Evolutionary conservation across 2,797 vertebrate species (phyloP).

Genomic region (Odontamblyopus rebecca): DNA sequence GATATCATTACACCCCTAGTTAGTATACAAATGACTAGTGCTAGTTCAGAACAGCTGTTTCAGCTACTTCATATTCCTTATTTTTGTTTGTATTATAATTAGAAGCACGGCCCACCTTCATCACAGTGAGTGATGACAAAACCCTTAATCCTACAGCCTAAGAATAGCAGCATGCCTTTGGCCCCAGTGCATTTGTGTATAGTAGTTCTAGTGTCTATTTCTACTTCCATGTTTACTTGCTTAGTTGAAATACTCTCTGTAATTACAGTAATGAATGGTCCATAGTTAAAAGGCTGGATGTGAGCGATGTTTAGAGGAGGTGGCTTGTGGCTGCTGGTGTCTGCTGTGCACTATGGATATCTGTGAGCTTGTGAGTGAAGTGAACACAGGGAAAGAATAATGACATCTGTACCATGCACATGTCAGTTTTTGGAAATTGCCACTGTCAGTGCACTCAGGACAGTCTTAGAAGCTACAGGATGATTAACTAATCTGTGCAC

Average conservation of each 20-base stretch:
- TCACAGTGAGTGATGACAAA: conserved; percentile 70
- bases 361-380: conserved; percentile 19
- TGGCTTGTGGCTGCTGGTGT: conserved; percentile 64
- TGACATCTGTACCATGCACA: conserved; percentile 53
- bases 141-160: conserved; percentile 67
- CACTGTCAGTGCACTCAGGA: conserved; percentile 10
- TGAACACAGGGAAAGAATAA: conserved; percentile 33
- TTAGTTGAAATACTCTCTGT: conserved; percentile 68
- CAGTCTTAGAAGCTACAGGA: conserved; percentile 12
- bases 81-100: neutral
- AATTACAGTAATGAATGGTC: conserved; percentile 73
- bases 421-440: conserved; percentile 29
- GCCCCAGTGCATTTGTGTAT: conserved; percentile 63
- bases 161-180: conserved; percentile 76
- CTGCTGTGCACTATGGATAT: conserved; percentile 33
- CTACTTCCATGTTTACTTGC: conserved; percentile 71
- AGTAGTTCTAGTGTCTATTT: conserved; percentile 75
- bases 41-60: neutral
- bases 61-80: neutral
- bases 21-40: no score
- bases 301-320: conserved; percentile 71
- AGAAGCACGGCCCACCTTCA: conserved; percentile 39
- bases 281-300: conserved; percentile 72
- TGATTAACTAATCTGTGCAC: neutral
- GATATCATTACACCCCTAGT: no score